Base-by-base conservation (phyloP, 2,888 invertebrate species). In the Lasioglossum oenotherae region DNA sequence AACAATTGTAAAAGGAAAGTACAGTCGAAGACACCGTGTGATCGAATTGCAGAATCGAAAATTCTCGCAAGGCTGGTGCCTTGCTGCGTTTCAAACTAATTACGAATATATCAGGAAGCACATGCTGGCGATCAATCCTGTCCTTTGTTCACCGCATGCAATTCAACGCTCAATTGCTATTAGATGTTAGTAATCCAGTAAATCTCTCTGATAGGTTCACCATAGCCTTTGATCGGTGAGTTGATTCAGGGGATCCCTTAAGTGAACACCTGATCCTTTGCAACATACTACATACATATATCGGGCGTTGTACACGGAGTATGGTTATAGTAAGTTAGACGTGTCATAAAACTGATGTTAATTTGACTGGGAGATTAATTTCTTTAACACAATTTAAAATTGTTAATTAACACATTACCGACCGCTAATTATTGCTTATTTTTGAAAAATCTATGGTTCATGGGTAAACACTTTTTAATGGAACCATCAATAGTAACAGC, bases 161-260 rank as follows among this genome's bases (percentile, higher is more conserved):
- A 82, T 87, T 87, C 83, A 87, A 86, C 87, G 81, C 74, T 81
- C 87, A 84, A 87, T 87, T 87, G 87, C 87, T 84, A 81, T 87
- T 84, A 87, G 87, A 81, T 84, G 87, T 78, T 87, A 76, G 84
- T 79, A 77, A 81, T 78, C 84, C 80, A 79, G 81, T 80, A 87
- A 87, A 87, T 87, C 87, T 87, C 84, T 80, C 80, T 87, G 87
- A 87, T 87, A 84, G 78, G 73, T 87, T 81, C 84, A 81, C 82
- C 81, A 67, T 84, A 79, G 81, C 87, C 80, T 87, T 87, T 87
- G 84, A 87, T 87, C 87, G 78, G 81, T 77, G 71, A 72, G 84
- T 69, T 81, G 81, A 81, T 87, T 87, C 81, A 67, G 79, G 84
- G 74, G 74, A 87, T 79, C 81, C 84, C 79, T 79, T 84, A 81